phyloP scores from a whole-genome alignment of 2,888 invertebrate species.

The Eristalinus sepulchralis region DNA sequence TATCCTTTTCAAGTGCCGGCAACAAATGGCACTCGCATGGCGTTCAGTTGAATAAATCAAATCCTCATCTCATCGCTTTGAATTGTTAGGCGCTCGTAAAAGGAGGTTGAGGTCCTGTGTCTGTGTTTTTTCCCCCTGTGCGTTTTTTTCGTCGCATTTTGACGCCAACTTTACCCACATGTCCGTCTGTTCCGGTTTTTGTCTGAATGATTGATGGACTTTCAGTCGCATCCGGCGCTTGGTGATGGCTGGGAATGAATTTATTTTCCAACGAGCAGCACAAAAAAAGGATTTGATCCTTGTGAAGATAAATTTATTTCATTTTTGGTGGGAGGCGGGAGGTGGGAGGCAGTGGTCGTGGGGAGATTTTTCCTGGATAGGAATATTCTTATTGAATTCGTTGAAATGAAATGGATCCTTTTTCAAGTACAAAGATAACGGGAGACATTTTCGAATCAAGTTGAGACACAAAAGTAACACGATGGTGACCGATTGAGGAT shows the following conservation, averaged over 20 bases:
- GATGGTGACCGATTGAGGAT: no score
- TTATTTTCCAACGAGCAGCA: not conserved
- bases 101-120: not conserved
- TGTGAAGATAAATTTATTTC: not conserved
- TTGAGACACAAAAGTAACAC: no score
- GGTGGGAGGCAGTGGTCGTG: not conserved
- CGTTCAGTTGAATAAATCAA: constrained; percentile 52
- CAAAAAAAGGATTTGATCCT: not conserved
- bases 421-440: no score
- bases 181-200: constrained; percentile 11
- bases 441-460: no score
- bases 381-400: not conserved
- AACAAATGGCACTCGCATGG: not conserved
- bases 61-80: constrained; percentile 18
- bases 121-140: not conserved
- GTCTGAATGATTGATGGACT: constrained; percentile 51
- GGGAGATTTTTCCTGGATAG: not conserved
- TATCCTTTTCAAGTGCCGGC: not conserved
- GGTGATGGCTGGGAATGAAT: not conserved
- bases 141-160: constrained; percentile 9
- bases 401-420: not conserved
- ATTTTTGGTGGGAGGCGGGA: not conserved
- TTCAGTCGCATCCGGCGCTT: constrained; percentile 27
- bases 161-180: constrained; percentile 22
- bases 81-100: not conserved